Percentiles rank a stretch among this genome's conserved stretches.
phyloP scores from a whole-genome alignment of 2,113 vertebrate genomes.

The Silurus meridionalis region DNA sequence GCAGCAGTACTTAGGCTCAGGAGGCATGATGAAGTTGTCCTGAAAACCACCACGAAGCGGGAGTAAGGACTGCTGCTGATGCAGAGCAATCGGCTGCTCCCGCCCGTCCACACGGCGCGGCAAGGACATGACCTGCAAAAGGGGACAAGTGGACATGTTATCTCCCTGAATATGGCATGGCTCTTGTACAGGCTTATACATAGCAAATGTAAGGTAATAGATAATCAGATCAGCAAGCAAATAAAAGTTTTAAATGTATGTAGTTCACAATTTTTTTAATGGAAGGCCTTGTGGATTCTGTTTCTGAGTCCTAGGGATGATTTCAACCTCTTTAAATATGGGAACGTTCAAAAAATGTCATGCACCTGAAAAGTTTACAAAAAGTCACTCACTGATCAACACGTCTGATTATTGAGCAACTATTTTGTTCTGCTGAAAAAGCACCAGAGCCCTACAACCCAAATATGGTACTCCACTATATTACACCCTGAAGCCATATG shows the following conservation, averaged over 20 bases:
- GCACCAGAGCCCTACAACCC: background rate
- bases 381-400: background rate
- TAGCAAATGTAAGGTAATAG: no score
- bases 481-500: background rate
- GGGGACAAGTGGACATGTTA: background rate
- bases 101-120: constrained; percentile 71
- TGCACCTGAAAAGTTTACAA: background rate
- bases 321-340: background rate
- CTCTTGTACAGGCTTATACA: background rate
- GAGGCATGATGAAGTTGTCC: constrained; percentile 85
- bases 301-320: background rate
- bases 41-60: constrained; percentile 90
- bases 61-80: constrained; percentile 69
- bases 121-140: constrained; percentile 77
- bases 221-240: background rate
- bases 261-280: background rate
- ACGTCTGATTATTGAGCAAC: background rate
- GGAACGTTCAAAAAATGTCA: constrained; percentile 1
- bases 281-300: background rate
- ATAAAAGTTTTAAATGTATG: background rate
- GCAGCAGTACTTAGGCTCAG: constrained; percentile 94
- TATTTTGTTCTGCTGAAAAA: background rate
- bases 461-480: background rate
- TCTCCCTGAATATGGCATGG: no score
- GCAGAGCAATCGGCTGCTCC: constrained; percentile 76